A percentile compares a stretch with the other conserved stretches of the same genome.
Evolutionary conservation across 2,113 vertebrate species (phyloP).

Genomic region (Oreochromis tanganicae): DNA sequence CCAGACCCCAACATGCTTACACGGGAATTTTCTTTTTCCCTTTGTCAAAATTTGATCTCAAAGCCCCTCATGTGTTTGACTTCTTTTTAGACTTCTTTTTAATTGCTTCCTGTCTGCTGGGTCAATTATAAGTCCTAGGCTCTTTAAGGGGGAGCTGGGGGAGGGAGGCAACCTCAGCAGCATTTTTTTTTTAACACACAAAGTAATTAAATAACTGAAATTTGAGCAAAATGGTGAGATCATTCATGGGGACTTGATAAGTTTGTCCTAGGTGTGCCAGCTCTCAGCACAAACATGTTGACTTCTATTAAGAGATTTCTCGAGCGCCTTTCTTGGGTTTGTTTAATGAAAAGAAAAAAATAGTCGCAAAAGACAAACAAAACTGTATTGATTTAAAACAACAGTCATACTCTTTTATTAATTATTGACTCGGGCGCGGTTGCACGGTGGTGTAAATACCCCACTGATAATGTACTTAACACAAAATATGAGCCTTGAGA

Average conservation of each 20-base stretch:
- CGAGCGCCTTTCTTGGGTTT: background rate
- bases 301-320: conserved; percentile 27
- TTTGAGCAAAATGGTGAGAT: conserved; percentile 54
- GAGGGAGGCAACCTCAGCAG: background rate
- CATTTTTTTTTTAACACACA: background rate
- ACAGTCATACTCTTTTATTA: conserved; percentile 22
- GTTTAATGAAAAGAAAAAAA: conserved; percentile 6
- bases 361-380: background rate
- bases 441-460: conserved; percentile 24
- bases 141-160: background rate
- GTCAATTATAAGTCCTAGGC: conserved; percentile 62
- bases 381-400: conserved; percentile 25
- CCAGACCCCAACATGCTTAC: conserved; percentile 62
- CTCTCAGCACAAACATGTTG: conserved; percentile 12
- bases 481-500: conserved; percentile 13
- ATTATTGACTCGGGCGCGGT: conserved; percentile 49
- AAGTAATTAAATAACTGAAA: conserved; percentile 64
- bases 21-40: conserved; percentile 49
- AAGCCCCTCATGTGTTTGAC: conserved; percentile 70
- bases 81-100: conserved; percentile 75
- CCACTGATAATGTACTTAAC: conserved; percentile 29
- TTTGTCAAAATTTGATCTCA: conserved; percentile 61
- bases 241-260: conserved; percentile 38
- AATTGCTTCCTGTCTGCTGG: conserved; percentile 74
- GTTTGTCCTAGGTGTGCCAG: conserved; percentile 40